Evolutionary conservation across 1,140 invertebrate species (phyloP).

Genomic region (Drosophila bipectinata): DNA sequence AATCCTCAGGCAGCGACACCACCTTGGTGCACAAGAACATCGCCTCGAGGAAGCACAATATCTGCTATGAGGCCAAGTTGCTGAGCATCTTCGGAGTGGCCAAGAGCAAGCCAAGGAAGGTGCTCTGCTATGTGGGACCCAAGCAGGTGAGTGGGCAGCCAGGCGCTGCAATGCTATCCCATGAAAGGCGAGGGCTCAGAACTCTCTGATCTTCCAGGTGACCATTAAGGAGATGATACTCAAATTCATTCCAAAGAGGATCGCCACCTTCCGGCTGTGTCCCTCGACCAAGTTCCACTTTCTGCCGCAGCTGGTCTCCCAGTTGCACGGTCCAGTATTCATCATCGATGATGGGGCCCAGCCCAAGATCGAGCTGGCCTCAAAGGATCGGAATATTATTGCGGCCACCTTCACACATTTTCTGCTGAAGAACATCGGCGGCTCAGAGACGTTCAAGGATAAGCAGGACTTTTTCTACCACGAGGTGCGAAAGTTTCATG

Average conservation of each 20-base stretch:
- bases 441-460: conserved; percentile 97
- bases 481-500: conserved; percentile 94
- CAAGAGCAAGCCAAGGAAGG: conserved; percentile 90
- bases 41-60: conserved; percentile 91
- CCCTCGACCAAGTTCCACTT: conserved; percentile 94
- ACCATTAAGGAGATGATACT: conserved; percentile 96
- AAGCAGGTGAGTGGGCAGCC: conserved; percentile 86
- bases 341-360: conserved; percentile 95
- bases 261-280: conserved; percentile 96
- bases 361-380: conserved; percentile 91
- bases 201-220: conserved; percentile 87
- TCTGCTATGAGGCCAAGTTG: conserved; percentile 93
- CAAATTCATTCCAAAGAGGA: conserved; percentile 95
- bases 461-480: conserved; percentile 98
- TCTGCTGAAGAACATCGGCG: conserved; percentile 97
- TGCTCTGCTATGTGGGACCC: conserved; percentile 93
- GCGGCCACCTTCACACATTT: conserved; percentile 96
- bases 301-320: conserved; percentile 84
- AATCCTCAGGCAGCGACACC: conserved; percentile 88
- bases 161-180: background rate
- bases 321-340: conserved; percentile 86
- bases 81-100: conserved; percentile 88
- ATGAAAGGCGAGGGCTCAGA: conserved; percentile 71
- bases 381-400: conserved; percentile 94
- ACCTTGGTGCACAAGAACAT: conserved; percentile 94